Conservation (phyloP, 2,888 invertebrate genomes). For the Melanophora roralis region DNA sequence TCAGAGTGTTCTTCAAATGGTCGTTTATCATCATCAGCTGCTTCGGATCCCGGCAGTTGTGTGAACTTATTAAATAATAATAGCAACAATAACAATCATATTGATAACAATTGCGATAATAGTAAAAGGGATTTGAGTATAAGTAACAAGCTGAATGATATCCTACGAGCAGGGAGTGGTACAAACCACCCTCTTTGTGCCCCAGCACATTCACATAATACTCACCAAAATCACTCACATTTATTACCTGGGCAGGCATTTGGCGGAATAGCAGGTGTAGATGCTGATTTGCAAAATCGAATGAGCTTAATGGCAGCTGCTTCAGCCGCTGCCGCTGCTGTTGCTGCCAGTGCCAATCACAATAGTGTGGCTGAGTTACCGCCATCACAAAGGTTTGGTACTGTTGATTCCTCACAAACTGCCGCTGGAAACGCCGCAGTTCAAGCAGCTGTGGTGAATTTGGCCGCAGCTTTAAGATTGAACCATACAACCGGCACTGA, state of each 20-base stretch:
- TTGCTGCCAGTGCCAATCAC: slow-evolving; percentile 67
- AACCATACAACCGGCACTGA: slow-evolving; percentile 70
- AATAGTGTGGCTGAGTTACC: slow-evolving; percentile 58
- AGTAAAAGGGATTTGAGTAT: slow-evolving; percentile 79
- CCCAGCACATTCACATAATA: slow-evolving; percentile 11
- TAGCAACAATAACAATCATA: slow-evolving; percentile 76
- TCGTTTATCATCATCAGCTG: slow-evolving; percentile 87
- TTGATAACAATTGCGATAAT: slow-evolving; percentile 78
- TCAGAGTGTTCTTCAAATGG: slow-evolving; percentile 92
- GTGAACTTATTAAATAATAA: slow-evolving; percentile 81
- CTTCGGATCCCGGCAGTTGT: slow-evolving; percentile 83
- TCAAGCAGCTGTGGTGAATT: slow-evolving; percentile 85
- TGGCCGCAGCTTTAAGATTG: slow-evolving; percentile 87
- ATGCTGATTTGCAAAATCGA: slow-evolving; percentile 79
- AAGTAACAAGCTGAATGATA: slow-evolving; percentile 79
- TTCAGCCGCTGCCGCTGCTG: slow-evolving; percentile 71
- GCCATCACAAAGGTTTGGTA: slow-evolving; percentile 71
- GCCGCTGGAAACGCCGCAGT: slow-evolving; percentile 80
- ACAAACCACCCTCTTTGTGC: slow-evolving; percentile 43
- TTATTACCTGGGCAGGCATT: slow-evolving; percentile 75
- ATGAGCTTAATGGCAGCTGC: slow-evolving; percentile 85
- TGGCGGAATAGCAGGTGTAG: slow-evolving; percentile 78
- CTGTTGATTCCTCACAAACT: slow-evolving; percentile 76
- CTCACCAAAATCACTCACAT: slow-evolving; percentile 29
- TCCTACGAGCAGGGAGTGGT: slow-evolving; percentile 65